Conservation (phyloP, 2,888 invertebrate species). For the Ceramica pisi region DNA sequence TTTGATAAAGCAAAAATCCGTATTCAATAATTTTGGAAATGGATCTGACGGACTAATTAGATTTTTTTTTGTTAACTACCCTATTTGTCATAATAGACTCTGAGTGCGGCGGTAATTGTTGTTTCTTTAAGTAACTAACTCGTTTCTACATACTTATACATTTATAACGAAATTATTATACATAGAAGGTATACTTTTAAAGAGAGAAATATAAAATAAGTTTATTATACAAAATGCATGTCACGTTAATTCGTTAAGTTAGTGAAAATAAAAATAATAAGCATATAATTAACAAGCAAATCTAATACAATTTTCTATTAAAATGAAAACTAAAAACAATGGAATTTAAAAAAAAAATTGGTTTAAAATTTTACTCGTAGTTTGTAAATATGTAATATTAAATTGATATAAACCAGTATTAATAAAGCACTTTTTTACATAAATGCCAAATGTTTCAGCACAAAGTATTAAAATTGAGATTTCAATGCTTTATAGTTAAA, state of each 20-base stretch:
- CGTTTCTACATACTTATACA: conserved; percentile 34
- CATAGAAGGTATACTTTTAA: conserved; percentile 36
- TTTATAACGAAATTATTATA: conserved; percentile 24
- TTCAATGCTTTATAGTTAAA: not conserved
- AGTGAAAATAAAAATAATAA: not conserved
- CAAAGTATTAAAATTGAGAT: conserved; percentile 21
- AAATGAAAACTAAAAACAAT: conserved; percentile 7
- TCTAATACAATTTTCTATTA: conserved; percentile 2
- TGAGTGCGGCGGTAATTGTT: conserved; percentile 15
- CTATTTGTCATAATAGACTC: not conserved
- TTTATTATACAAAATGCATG: conserved; percentile 23
- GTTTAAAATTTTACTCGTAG: not conserved
- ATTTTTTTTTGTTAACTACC: too few species aligned
- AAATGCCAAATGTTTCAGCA: conserved; percentile 20
- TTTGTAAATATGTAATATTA: conserved; percentile 20
- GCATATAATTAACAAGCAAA: not conserved
- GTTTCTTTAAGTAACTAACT: conserved; percentile 24
- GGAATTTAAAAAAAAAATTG: not conserved
- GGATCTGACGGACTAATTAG: too few species aligned
- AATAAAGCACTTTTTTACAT: conserved; percentile 18
- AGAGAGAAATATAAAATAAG: conserved; percentile 51
- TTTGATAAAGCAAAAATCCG: too few species aligned
- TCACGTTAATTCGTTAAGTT: conserved; percentile 19
- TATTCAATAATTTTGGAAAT: too few species aligned
- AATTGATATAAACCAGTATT: conserved; percentile 22